Base-by-base conservation (phyloP, 2,113 vertebrate genomes). In the Hirundichthys speculiger region DNA sequence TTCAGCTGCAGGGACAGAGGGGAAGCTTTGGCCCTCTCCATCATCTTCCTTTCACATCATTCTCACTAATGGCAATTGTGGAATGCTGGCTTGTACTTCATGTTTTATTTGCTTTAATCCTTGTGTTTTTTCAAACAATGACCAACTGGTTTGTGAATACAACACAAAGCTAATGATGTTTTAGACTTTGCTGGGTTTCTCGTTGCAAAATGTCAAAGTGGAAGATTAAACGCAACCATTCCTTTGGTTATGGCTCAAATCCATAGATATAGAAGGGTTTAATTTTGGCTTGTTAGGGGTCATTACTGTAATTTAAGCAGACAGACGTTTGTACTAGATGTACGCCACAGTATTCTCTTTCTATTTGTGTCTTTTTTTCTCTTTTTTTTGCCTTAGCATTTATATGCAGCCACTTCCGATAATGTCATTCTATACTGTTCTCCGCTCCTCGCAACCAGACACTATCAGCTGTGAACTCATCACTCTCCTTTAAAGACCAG, bases 401-500 rank as follows among this genome's bases (percentile, higher is more conserved):
- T 79, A 87, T 85, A 85, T 80, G 79, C 79, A 79, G 84, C 77
- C 16, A 19, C 82, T 91, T 90, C 88, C 86, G 84, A 90, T 89
- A 84, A 91, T 88, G 90, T 88, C 80, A 91, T 84, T 84, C 87
- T 88, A 91, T 82, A 84, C 87, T 83, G 79, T 75, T 85, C 77
- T 72, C 69, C 64, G 72, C 83, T 83, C 49, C 67, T 79, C 50
- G 85, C 88, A 86, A 86, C 86, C 84, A 89, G 88, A 90, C 85
- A 88, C 87, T 75, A 85, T 85, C 75, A 78, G 78, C 83, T 84
- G 83, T 85, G 83, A 86, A 84, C 80, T 72, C 82, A 77, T 83
- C 59, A 73, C 80, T 86, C 79, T 70, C 62, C 73, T 86, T 82
- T 84, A 81, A 83, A 56, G 75, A 73, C 60, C 80, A 76, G 73